These are phyloP conservation scores for Hypena proboscidalis DNA, from an alignment of 2,888 invertebrate genomes.

Conservation along the genomic window DNA sequence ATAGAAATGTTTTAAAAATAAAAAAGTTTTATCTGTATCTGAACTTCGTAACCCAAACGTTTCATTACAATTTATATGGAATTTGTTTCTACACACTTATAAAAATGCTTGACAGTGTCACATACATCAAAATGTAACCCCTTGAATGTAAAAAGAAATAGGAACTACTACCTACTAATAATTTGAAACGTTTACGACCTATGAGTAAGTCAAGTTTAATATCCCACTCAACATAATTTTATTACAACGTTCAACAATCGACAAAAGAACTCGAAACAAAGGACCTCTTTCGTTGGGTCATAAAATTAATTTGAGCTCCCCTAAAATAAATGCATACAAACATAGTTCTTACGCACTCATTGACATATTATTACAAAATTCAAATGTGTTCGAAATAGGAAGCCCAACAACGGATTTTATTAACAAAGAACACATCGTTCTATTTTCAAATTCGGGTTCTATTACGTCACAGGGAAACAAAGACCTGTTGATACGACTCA, in stretches of 20 bases:
- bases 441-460: constrained; percentile 69
- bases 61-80: no score
- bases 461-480: constrained; percentile 70
- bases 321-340: constrained; percentile 40
- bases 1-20: constrained; percentile 59
- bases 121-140: no score
- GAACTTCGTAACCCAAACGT: no score
- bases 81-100: no score
- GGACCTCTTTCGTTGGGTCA: constrained; percentile 48
- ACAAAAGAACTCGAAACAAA: constrained; percentile 53
- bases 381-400: constrained; percentile 38
- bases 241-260: constrained; percentile 38
- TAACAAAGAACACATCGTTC: constrained; percentile 70
- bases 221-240: constrained; percentile 40
- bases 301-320: constrained; percentile 57
- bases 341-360: constrained; percentile 31
- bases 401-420: constrained; percentile 54
- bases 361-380: constrained; percentile 35
- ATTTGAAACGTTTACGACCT: constrained; percentile 2
- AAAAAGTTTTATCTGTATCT: no score
- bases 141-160: no score
- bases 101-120: no score
- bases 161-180: no score
- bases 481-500: constrained; percentile 61
- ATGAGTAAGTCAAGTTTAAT: constrained; percentile 17